Percentiles rank a stretch among this genome's conserved stretches.
Evolutionary conservation across 2,888 invertebrate species (phyloP).

Genomic region (Drosophila percnosoma): DNA sequence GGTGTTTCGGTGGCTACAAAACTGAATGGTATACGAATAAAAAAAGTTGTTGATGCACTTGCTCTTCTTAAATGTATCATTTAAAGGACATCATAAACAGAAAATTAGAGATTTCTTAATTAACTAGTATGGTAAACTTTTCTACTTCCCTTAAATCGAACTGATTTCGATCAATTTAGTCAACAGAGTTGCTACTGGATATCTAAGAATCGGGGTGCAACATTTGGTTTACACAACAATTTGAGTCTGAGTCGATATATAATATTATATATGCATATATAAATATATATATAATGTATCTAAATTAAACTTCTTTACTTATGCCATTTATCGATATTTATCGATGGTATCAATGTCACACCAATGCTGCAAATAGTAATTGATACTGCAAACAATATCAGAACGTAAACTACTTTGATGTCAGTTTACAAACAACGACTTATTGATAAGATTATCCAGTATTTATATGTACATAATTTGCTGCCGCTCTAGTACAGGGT

Average conservation of each 20-base stretch:
- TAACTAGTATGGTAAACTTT: not conserved
- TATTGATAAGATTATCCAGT: not conserved
- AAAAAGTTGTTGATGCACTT: not conserved
- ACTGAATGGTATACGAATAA: not conserved
- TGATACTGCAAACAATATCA: not conserved
- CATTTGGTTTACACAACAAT: not conserved
- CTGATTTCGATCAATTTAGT: not conserved
- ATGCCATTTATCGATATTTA: not conserved
- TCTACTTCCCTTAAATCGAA: fast-evolving
- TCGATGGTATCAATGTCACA: not conserved
- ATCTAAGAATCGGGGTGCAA: not conserved
- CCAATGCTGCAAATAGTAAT: not conserved
- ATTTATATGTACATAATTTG: not conserved
- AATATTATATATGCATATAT: not conserved
- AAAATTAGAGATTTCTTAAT: not conserved
- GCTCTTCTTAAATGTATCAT: not conserved
- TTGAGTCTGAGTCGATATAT: not conserved
- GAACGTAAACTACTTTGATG: not conserved
- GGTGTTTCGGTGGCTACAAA: not conserved
- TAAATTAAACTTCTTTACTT: not conserved
- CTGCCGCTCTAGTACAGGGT: not conserved
- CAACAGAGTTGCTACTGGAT: not conserved
- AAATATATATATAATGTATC: too few relatives aligned
- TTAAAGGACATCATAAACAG: not conserved
- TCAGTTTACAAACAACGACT: not conserved